phyloP scores from a whole-genome alignment of 2,797 vertebrate genomes.

The Xyrichtys novacula region DNA sequence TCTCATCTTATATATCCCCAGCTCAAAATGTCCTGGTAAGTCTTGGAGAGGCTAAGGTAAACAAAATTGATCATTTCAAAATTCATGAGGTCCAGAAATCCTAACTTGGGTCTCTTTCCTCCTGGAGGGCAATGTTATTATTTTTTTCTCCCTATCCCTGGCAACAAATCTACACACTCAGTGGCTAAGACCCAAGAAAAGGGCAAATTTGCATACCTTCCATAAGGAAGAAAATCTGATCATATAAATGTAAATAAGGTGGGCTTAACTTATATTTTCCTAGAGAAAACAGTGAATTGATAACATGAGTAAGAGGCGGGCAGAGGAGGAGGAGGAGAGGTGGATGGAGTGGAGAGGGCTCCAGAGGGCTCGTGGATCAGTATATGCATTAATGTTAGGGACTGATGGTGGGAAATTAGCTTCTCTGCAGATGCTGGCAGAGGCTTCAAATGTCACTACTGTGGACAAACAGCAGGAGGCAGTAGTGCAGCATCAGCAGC shows the following conservation, averaged over 20 bases:
- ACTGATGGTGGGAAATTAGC: conserved; percentile 37
- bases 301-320: conserved; percentile 63
- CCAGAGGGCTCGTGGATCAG: conserved; percentile 57
- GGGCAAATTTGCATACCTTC: conserved; percentile 86
- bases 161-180: conserved; percentile 73
- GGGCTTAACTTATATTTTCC: conserved; percentile 84
- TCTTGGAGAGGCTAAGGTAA: conserved; percentile 57
- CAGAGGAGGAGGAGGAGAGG: conserved; percentile 22
- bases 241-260: conserved; percentile 90
- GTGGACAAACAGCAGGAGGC: conserved; percentile 72
- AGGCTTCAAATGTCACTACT: conserved; percentile 34
- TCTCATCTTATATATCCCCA: conserved; percentile 69
- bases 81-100: conserved; percentile 83
- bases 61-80: conserved; percentile 84
- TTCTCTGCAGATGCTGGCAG: conserved; percentile 17
- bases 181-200: conserved; percentile 76
- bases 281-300: conserved; percentile 78
- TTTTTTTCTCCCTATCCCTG: conserved; percentile 46
- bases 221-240: conserved; percentile 84
- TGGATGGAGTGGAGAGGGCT: conserved; percentile 65
- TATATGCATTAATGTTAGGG: conserved; percentile 66
- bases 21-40: conserved; percentile 65
- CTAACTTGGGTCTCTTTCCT: conserved; percentile 72
- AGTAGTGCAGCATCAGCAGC: conserved; percentile 56
- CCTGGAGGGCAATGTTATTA: conserved; percentile 80